These are phyloP conservation scores for Scaptodrosophila lebanonensis DNA, from an alignment of 1,140 invertebrate species.

Conservation along the genomic window DNA sequence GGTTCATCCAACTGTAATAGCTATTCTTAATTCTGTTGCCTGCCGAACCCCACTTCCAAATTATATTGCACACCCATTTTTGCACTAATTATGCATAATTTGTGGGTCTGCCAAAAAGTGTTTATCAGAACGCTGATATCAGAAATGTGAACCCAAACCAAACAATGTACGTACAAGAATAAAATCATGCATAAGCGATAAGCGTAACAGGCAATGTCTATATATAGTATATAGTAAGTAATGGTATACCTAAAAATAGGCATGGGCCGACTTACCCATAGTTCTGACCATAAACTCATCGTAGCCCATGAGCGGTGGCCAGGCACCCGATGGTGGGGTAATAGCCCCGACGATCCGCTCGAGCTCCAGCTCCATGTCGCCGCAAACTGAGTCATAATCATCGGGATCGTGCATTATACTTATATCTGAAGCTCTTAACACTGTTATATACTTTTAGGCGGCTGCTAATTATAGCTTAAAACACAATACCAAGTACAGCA, in stretches of 20 bases:
- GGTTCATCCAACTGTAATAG: too few species aligned
- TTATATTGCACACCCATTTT: too few species aligned
- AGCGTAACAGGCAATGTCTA: conserved; percentile 27
- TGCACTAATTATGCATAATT: too few species aligned
- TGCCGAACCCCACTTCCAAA: too few species aligned
- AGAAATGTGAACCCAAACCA: conserved; percentile 39
- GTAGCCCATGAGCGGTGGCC: conserved; percentile 55
- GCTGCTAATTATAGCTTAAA: neutral
- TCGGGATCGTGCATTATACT: conserved; percentile 53
- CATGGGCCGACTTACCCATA: conserved; percentile 45
- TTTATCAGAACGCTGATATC: conserved; percentile 58
- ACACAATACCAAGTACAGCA: conserved; percentile 1
- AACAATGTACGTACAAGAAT: too few species aligned
- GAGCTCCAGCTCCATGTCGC: conserved; percentile 46
- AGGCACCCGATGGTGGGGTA: too few species aligned
- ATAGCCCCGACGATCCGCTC: conserved; percentile 42
- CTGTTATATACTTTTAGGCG: conserved; percentile 52
- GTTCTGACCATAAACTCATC: conserved; percentile 58
- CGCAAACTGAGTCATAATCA: conserved; percentile 59
- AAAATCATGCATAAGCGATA: too few species aligned
- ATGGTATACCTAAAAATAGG: conserved; percentile 5
- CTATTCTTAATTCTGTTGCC: too few species aligned
- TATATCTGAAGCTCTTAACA: neutral
- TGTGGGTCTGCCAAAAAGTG: too few species aligned
- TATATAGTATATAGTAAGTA: neutral